These are phyloP conservation scores for Pipistrellus pipistrellus DNA, from an alignment of 2,797 vertebrate genomes.

Conservation along the genomic window DNA sequence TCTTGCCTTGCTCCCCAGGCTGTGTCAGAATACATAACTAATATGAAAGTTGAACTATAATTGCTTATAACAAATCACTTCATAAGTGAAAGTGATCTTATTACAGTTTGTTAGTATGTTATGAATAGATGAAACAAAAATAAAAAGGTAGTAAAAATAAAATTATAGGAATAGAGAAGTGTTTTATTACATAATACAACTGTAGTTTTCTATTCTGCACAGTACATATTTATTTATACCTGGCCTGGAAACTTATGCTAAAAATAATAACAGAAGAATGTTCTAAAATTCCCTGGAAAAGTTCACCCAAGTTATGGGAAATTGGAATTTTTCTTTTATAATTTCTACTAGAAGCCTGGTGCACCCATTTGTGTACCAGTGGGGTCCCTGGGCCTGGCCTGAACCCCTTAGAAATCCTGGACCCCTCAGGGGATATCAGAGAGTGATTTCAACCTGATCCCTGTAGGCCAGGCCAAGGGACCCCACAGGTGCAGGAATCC, in stretches of 20 bases:
- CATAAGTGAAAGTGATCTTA: not conserved
- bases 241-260: not conserved
- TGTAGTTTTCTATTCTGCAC: not conserved
- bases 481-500: too few species aligned
- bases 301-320: not conserved
- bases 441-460: too few species aligned
- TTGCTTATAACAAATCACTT: not conserved
- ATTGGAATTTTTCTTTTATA: not conserved
- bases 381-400: too few species aligned
- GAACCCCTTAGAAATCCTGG: too few species aligned
- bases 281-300: not conserved
- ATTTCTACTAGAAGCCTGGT: not conserved
- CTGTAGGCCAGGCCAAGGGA: too few species aligned
- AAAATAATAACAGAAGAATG: constrained; percentile 20
- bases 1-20: not conserved
- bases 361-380: too few species aligned
- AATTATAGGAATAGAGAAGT: not conserved
- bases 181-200: not conserved
- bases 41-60: constrained; percentile 47
- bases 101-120: not conserved
- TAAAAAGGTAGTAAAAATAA: not conserved
- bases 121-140: not conserved
- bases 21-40: not conserved
- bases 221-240: not conserved
- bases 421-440: too few species aligned